A percentile compares a stretch with the other conserved stretches of the same genome.
Conservation (phyloP, 1,140 invertebrate genomes). For the Bradynema listronoti region DNA sequence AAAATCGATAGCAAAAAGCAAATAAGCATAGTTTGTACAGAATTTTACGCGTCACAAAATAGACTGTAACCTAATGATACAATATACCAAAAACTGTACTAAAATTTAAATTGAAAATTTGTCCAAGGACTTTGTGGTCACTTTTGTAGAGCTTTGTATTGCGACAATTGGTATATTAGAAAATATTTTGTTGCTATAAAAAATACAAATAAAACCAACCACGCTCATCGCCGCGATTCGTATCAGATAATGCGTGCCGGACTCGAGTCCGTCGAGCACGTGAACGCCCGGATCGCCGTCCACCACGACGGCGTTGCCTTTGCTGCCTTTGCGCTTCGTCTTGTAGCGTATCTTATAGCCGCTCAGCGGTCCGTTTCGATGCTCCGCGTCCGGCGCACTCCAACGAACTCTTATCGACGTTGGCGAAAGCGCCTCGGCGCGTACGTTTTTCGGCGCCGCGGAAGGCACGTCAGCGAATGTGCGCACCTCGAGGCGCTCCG, state of each 20-base stretch:
- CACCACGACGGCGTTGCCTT: constrained; percentile 58
- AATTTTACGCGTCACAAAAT: too few relatives aligned
- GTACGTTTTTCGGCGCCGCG: constrained; percentile 77
- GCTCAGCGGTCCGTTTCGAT: constrained; percentile 81
- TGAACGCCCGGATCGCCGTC: constrained; percentile 63
- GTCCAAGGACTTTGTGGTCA: too few relatives aligned
- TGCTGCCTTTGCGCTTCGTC: constrained; percentile 60
- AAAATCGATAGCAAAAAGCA: too few relatives aligned
- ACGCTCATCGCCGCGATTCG: constrained; percentile 45
- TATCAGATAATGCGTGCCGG: constrained; percentile 68
- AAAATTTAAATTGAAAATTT: too few relatives aligned
- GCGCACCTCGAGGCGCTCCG: constrained; percentile 63
- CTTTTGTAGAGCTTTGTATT: too few relatives aligned
- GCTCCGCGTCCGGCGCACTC: constrained; percentile 75
- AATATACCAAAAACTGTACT: too few relatives aligned
- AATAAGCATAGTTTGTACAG: too few relatives aligned
- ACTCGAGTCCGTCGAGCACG: constrained; percentile 76
- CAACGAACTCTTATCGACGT: constrained; percentile 80
- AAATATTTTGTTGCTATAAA: too few relatives aligned
- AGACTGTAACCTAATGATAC: too few relatives aligned
- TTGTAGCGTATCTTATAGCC: constrained; percentile 87
- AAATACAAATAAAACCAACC: constrained; percentile 21
- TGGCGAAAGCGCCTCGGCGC: constrained; percentile 65
- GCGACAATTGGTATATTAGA: too few relatives aligned
- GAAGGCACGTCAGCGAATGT: constrained; percentile 76